A percentile compares a stretch with the other conserved stretches of the same genome.
Conservation (phyloP, 2,797 vertebrate genomes). For the Dermochelys coriacea region DNA sequence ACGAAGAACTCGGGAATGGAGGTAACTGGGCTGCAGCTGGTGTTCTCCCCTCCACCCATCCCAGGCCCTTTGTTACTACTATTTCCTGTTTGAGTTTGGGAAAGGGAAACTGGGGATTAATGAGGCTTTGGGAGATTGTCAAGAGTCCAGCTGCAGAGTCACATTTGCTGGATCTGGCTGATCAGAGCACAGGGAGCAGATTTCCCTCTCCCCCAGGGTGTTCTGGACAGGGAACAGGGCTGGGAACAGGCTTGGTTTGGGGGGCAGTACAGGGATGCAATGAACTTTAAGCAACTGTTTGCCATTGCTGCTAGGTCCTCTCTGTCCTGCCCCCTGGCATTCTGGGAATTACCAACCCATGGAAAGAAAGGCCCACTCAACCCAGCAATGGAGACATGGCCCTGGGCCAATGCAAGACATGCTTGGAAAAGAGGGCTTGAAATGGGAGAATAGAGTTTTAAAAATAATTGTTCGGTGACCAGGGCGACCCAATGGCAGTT, state of each 20-base stretch:
- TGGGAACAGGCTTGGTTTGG: neutral
- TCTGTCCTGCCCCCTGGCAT: neutral
- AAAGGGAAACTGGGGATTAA: conserved; percentile 51
- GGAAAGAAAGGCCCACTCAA: neutral
- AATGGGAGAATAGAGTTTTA: neutral
- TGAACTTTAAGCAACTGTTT: neutral
- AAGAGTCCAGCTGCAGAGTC: conserved; percentile 31
- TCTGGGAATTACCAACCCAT: neutral
- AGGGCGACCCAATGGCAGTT: neutral
- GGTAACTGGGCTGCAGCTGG: conserved; percentile 65
- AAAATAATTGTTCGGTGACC: neutral
- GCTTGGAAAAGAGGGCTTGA: neutral
- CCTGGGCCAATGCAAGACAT: too few species aligned
- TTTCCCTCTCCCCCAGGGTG: neutral
- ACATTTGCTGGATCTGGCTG: neutral
- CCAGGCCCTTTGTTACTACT: conserved; percentile 1
- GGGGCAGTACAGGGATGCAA: neutral
- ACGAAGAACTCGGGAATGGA: conserved; percentile 59
- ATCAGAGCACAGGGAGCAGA: neutral
- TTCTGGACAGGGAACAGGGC: neutral
- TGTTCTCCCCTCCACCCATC: conserved; percentile 28
- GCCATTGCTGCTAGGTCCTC: neutral
- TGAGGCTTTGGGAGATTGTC: conserved; percentile 26
- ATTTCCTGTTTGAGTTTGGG: conserved; percentile 45
- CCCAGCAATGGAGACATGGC: neutral